Conservation (phyloP, 2,888 invertebrate genomes). For the Yponomeuta evonymella region DNA sequence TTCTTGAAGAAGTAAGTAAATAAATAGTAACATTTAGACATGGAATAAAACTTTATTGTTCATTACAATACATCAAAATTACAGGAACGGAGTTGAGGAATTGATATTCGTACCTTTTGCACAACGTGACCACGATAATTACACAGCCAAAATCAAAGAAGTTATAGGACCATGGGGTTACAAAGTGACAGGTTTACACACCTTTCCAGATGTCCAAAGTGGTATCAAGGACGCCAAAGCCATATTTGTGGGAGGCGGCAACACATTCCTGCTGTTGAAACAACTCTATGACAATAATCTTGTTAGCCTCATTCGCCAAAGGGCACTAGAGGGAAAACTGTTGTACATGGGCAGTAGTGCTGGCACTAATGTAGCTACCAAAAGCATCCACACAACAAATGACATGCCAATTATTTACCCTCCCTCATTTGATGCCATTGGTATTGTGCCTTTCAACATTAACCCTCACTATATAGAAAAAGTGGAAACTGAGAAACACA, state of each 20-base stretch:
- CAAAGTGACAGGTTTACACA: constrained; percentile 80
- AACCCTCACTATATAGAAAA: constrained; percentile 89
- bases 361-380: constrained; percentile 88
- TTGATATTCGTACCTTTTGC: constrained; percentile 87
- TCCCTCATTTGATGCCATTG: constrained; percentile 82
- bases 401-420: constrained; percentile 92
- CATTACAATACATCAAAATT: constrained; percentile 32
- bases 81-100: constrained; percentile 78
- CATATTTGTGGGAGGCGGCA: constrained; percentile 88
- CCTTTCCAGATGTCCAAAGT: constrained; percentile 66
- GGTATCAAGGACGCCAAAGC: constrained; percentile 80
- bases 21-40: not conserved
- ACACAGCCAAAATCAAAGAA: constrained; percentile 76
- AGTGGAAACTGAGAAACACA: constrained; percentile 78
- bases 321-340: constrained; percentile 78
- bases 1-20: constrained; percentile 76
- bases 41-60: not conserved
- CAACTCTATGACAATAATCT: constrained; percentile 81
- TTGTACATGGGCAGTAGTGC: constrained; percentile 88
- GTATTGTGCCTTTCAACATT: constrained; percentile 87
- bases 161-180: constrained; percentile 81
- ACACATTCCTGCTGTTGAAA: constrained; percentile 85
- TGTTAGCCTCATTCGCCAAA: constrained; percentile 77
- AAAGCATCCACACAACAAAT: constrained; percentile 88
- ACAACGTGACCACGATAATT: constrained; percentile 78